Percentiles rank a stretch among this genome's conserved stretches.
phyloP scores from a whole-genome alignment of 2,113 vertebrate species.

The Laticauda laticaudata region DNA sequence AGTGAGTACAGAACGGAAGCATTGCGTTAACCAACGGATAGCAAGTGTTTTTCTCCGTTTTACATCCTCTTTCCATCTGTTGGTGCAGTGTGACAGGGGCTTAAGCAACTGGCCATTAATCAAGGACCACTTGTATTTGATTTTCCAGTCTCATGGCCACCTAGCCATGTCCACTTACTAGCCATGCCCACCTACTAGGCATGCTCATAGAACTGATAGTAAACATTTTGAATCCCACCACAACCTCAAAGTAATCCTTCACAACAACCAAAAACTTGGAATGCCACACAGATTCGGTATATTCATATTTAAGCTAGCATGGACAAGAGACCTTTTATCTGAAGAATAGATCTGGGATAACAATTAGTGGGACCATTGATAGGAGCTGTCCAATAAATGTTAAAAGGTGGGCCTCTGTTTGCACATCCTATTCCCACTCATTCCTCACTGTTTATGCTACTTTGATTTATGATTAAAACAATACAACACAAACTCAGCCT shows the following conservation, averaged over 20 bases:
- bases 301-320: neutral
- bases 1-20: too few relatives aligned
- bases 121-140: too few relatives aligned
- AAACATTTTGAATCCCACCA: too few relatives aligned
- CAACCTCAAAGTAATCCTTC: neutral
- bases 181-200: too few relatives aligned
- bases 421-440: neutral
- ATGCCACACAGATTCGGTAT: neutral
- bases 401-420: neutral
- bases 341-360: neutral
- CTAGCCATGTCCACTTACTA: too few relatives aligned
- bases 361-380: neutral
- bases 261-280: neutral
- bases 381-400: neutral
- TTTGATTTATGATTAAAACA: slow-evolving; percentile 6
- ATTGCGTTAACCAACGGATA: too few relatives aligned
- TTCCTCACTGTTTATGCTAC: neutral
- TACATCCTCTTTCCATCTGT: too few relatives aligned
- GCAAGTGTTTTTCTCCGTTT: too few relatives aligned
- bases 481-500: neutral
- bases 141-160: too few relatives aligned
- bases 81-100: too few relatives aligned
- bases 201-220: too few relatives aligned
- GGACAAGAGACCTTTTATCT: neutral
- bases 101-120: too few relatives aligned